A percentile compares a stretch with the other conserved stretches of the same genome.
These are phyloP conservation scores for Noctua pronuba DNA, from an alignment of 2,888 invertebrate species.

Conservation along the genomic window DNA sequence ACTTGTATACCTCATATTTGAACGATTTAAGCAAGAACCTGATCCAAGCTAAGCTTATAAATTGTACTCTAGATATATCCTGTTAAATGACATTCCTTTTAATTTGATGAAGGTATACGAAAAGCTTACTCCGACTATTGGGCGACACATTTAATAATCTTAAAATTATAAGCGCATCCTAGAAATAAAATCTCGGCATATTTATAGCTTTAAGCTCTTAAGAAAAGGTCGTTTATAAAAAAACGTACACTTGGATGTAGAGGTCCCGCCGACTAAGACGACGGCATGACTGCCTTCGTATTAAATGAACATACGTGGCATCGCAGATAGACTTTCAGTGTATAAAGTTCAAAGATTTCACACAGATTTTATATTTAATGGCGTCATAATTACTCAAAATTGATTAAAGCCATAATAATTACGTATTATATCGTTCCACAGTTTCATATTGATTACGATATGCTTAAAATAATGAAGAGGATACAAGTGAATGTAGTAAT, in stretches of 20 bases:
- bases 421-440: slow-evolving; percentile 19
- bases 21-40: slow-evolving; percentile 12
- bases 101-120: slow-evolving; percentile 1
- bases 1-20: background rate
- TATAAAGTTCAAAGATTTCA: slow-evolving; percentile 49
- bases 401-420: slow-evolving; percentile 44
- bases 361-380: slow-evolving; percentile 32
- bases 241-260: slow-evolving; percentile 16
- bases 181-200: slow-evolving; percentile 71
- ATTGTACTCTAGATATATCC: background rate
- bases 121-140: slow-evolving; percentile 6
- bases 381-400: slow-evolving; percentile 40
- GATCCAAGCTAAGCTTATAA: background rate
- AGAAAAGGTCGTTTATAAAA: slow-evolving; percentile 44
- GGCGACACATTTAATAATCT: slow-evolving; percentile 22
- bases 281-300: slow-evolving; percentile 16
- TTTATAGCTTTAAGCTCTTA: slow-evolving; percentile 72
- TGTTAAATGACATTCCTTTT: slow-evolving; percentile 7
- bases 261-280: slow-evolving; percentile 20
- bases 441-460: slow-evolving; percentile 17
- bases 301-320: slow-evolving; percentile 11
- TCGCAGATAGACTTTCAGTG: slow-evolving; percentile 22
- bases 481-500: slow-evolving; percentile 5
- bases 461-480: background rate
- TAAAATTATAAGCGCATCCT: slow-evolving; percentile 50